Base-by-base conservation (phyloP, 2,888 invertebrate species). In the Entomobrya multifasciata region DNA sequence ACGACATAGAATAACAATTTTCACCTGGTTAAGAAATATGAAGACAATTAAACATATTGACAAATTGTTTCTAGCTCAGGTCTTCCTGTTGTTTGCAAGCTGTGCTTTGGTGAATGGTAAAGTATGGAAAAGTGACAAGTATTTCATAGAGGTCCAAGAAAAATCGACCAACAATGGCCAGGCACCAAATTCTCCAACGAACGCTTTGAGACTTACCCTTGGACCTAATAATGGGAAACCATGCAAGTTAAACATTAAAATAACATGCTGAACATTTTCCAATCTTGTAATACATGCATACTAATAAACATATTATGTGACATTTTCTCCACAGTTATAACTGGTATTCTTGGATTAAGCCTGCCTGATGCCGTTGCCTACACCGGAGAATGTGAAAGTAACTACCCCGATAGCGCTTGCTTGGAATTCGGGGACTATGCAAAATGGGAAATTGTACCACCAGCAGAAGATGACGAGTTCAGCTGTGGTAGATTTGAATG, bases 401-500 rank as follows among this genome's bases (percentile, higher is more conserved):
- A 30, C 36, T 10, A 1, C 13, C 65, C 57, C 10, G 20, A 57
- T 0, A 25, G 22, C 25, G 57, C 57, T 2, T 83, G 83, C 15
- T 22, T 52, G 8, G 25, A 83, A 65, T 83, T 49, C 49, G 77
- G 83, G 0, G 83, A 83, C 44, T 83, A n/a, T 57, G 83, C 83
- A 1, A 20, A 36, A 2, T 36, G 76, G 4, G 36, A 47, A 11
- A 8, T 82, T 1, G 36, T 15, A 20, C 11, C 13, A 47, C 78
- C 76, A 3, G 27, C 81, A n/a, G 79, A 44, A 10, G 85, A 82
- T 70, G 78, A 62, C 8, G 47, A 82, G n/a, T 27, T 41, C 17
- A 44, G 52, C 1, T 90, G 90, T 70, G 67, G 82, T n/a, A 52
- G 85, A 11, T 44, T 90, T 22, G 86, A 89, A 57, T 90, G 90